phyloP scores from a whole-genome alignment of 2,797 vertebrate species.

The Gymnocypris eckloni region DNA sequence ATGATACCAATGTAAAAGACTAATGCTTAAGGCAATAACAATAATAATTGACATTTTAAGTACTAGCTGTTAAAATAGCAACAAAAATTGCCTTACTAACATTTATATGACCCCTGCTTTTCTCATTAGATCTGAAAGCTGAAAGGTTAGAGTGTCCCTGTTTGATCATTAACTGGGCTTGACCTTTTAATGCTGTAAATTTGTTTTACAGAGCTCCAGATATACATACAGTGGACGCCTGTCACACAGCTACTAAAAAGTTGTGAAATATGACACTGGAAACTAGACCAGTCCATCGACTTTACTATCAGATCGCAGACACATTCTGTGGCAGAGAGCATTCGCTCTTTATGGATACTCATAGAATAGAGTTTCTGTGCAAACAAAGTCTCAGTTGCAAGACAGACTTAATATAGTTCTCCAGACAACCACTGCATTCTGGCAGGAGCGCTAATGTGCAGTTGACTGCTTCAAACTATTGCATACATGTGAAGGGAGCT shows the following conservation, averaged over 20 bases:
- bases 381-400: constrained; percentile 47
- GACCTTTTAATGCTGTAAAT: constrained; percentile 34
- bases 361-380: constrained; percentile 44
- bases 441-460: constrained; percentile 14
- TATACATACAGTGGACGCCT: constrained; percentile 27
- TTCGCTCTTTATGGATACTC: constrained; percentile 44
- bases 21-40: constrained; percentile 18
- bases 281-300: constrained; percentile 39
- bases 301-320: constrained; percentile 57
- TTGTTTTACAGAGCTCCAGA: constrained; percentile 29
- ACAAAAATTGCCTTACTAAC: constrained; percentile 2
- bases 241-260: constrained; percentile 50
- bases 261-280: constrained; percentile 56
- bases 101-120: constrained; percentile 16
- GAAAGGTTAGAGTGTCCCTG: neutral
- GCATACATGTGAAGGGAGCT: neutral
- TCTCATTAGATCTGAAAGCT: neutral
- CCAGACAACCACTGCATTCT: constrained; percentile 19
- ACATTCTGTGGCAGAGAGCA: constrained; percentile 42
- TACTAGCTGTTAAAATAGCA: neutral
- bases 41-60: neutral
- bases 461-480: constrained; percentile 13
- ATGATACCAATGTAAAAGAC: constrained; percentile 5
- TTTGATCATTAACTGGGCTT: neutral
- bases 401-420: constrained; percentile 44